phyloP scores from a whole-genome alignment of 2,797 vertebrate genomes.

The Takifugu rubripes region DNA sequence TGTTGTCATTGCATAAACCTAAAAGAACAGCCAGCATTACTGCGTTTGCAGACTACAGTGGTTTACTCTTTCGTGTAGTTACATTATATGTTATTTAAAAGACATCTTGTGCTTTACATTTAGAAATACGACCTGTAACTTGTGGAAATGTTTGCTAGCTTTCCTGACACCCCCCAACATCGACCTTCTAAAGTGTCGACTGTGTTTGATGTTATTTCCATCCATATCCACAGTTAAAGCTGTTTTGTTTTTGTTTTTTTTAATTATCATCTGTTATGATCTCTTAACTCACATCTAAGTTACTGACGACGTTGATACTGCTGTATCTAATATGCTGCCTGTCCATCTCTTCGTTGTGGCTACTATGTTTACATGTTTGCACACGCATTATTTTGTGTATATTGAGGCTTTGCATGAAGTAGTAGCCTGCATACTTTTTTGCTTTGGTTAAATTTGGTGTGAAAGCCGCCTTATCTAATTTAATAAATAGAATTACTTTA shows the following conservation, averaged over 20 bases:
- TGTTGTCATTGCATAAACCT: constrained; percentile 40
- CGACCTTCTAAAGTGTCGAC: constrained; percentile 7
- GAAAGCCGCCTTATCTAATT: not conserved
- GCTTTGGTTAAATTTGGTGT: not conserved
- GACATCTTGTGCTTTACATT: too few species aligned
- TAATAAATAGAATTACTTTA: not conserved
- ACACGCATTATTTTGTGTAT: not conserved
- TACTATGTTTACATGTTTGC: not conserved
- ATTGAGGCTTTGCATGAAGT: not conserved
- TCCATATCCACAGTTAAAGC: not conserved
- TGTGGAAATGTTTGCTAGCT: not conserved
- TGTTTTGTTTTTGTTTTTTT: not conserved
- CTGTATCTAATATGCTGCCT: not conserved
- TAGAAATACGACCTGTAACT: not conserved
- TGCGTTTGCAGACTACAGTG: not conserved
- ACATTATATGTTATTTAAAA: not conserved
- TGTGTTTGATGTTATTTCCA: constrained; percentile 1
- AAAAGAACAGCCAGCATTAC: constrained; percentile 8
- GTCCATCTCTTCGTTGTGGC: not conserved
- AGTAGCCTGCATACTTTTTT: not conserved
- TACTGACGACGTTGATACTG: too few species aligned
- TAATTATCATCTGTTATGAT: too few species aligned
- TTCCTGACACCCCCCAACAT: not conserved
- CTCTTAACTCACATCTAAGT: too few species aligned
- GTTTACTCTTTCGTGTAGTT: not conserved